Percentiles rank a stretch among this genome's conserved stretches.
These are phyloP conservation scores for Sapajus apella DNA, from an alignment of 2,113 vertebrate species.

Conservation along the genomic window DNA sequence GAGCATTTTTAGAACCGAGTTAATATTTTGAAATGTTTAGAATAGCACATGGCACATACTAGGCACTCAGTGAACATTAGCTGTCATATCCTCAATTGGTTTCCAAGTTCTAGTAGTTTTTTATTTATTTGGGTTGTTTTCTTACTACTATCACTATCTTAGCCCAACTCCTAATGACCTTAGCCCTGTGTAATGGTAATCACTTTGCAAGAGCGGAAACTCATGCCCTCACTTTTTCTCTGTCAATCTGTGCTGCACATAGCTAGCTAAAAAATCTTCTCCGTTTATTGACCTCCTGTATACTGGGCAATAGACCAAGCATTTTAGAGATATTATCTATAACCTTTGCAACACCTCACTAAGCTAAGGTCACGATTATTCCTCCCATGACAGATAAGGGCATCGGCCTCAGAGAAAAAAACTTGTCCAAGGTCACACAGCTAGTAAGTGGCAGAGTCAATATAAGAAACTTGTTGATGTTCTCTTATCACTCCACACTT, in stretches of 20 bases:
- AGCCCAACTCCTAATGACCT: not conserved
- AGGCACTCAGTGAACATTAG: not conserved
- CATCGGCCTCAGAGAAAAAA: not conserved
- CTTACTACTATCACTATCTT: not conserved
- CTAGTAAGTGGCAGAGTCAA: not conserved
- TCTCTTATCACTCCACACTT: not conserved
- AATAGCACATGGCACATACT: not conserved
- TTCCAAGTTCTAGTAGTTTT: not conserved
- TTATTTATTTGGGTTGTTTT: not conserved
- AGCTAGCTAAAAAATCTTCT: not conserved
- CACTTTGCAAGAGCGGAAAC: not conserved
- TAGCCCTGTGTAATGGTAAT: not conserved
- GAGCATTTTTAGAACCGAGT: not conserved
- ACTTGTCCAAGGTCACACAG: not conserved
- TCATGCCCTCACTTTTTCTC: not conserved
- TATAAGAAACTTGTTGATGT: not conserved
- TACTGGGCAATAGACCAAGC: not conserved
- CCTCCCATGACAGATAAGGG: not conserved
- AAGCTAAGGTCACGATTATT: not conserved
- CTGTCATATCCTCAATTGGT: not conserved
- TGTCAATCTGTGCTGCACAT: not conserved
- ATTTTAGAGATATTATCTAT: slow-evolving; percentile 12
- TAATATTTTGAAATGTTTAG: not conserved
- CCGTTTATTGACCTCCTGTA: not conserved
- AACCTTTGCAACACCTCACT: not conserved